Conservation (phyloP, 1,140 invertebrate genomes). For the Bursaphelenchus mucronatus region DNA sequence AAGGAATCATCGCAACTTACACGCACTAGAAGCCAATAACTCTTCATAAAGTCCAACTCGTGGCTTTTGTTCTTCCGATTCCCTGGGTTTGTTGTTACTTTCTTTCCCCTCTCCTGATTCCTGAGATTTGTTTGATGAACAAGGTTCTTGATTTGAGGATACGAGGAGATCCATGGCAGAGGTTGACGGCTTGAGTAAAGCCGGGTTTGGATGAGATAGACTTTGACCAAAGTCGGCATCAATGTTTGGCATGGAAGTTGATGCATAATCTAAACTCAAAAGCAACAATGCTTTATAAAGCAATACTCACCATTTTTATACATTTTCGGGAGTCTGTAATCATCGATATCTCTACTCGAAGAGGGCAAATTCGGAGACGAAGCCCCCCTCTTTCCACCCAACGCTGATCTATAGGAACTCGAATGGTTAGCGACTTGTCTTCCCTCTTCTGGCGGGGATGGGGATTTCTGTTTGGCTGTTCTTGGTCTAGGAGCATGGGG, state of each 20-base stretch:
- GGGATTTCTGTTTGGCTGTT: no score
- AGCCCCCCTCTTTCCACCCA: conserved; percentile 23
- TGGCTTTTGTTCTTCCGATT: conserved; percentile 26
- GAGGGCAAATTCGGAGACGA: conserved; percentile 27
- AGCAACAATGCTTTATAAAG: conserved; percentile 4
- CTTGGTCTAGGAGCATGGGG: not conserved
- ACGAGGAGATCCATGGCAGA: not conserved
- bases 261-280: conserved; percentile 23
- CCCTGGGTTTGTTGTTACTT: not conserved
- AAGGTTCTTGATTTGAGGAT: not conserved
- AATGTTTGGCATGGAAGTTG: conserved; percentile 30
- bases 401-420: not conserved
- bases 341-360: conserved; percentile 17
- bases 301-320: conserved; percentile 25
- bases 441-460: not conserved
- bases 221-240: conserved; percentile 21
- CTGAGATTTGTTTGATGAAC: conserved; percentile 4
- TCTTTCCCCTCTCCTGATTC: not conserved
- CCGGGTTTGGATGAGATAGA: not conserved
- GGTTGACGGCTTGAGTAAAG: conserved; percentile 31
- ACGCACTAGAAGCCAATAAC: conserved; percentile 26
- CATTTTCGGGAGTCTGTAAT: conserved; percentile 14
- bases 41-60: conserved; percentile 36
- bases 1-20: conserved; percentile 16
- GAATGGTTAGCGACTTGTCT: not conserved